Evolutionary conservation across 2,888 invertebrate genomes (phyloP), one percentile per base, ranked within the genome.

Genomic region (Cancer borealis): DNA sequence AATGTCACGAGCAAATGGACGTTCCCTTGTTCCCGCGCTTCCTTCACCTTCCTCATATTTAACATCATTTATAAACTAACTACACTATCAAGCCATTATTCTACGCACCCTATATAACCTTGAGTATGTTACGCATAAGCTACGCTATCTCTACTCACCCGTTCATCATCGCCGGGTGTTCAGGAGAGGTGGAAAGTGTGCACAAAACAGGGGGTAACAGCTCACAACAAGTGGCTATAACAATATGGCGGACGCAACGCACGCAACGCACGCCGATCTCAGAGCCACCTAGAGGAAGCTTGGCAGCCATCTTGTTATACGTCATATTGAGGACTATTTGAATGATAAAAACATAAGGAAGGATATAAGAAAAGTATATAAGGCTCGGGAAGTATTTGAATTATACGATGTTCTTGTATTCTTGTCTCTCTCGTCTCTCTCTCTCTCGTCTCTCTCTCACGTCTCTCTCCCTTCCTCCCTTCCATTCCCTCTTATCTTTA

Each of bases 151-250:
- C 49, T 94, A 94, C 94, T 94, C 90, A 94, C 94, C 94, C 94
- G 94, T 94, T 94, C 94, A 94, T 94, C 94, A 94, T 94, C 39
- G 90, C 94, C 91, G 94, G 84, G 84, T 92, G 54, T 49, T 90
- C 84, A 17, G n/a, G 47, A 87, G 84, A 54, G 90, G 92, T 49
- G 73, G 79, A 94, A 92, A 94, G 84, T 91, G 93, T 91, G 91
- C 92, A 94, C 92, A 94, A 94, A 94, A 91, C 92, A 94, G 91
- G 92, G 93, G n/a, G 46, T 91, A 87, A 93, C 91, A 47, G 91
- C 66, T 91, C 92, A 79, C 94, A 94, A 94, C 94, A 94, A 94
- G 94, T 94, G 94, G 94, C 94, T 60, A 93, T 93, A 88, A 94
- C 94, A 94, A 94, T 94, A 94, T 94, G 94, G 94, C 94, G 94